Percentiles rank a stretch among this genome's conserved stretches.
phyloP scores from a whole-genome alignment of 2,888 invertebrate species.

The Coremacera marginata region DNA sequence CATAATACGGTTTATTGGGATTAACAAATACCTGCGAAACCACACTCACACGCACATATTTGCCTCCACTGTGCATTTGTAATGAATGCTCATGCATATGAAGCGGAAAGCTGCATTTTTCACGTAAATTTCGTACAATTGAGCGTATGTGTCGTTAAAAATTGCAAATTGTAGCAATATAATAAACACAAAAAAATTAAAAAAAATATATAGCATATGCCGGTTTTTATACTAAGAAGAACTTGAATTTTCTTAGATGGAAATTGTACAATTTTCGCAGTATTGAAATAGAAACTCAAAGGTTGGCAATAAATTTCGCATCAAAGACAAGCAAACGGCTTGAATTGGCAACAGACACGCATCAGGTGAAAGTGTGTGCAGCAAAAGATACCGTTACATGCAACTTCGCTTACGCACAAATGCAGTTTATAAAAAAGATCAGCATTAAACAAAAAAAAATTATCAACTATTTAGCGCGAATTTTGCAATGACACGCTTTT shows the following conservation, averaged over 20 bases:
- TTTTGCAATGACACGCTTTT: background rate
- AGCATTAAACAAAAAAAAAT: background rate
- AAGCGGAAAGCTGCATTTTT: conserved; percentile 12
- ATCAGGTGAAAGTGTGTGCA: conserved; percentile 21
- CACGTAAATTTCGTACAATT: background rate
- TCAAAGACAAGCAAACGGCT: background rate
- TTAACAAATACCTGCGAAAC: background rate
- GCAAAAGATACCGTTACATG: background rate
- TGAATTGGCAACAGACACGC: background rate
- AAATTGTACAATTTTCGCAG: conserved; percentile 26
- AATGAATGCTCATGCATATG: background rate
- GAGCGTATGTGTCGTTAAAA: background rate
- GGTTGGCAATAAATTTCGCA: conserved; percentile 42
- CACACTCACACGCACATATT: background rate
- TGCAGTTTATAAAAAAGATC: background rate
- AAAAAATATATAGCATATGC: background rate
- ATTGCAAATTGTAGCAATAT: background rate
- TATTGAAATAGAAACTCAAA: conserved; percentile 40
- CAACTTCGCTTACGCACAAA: background rate
- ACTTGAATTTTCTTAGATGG: background rate
- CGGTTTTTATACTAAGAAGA: background rate
- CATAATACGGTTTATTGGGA: no score
- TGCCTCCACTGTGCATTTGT: background rate
- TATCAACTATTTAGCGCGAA: background rate
- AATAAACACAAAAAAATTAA: background rate